Evolutionary conservation across 2,797 vertebrate genomes (phyloP).

Genomic region (Taenioides sp.): DNA sequence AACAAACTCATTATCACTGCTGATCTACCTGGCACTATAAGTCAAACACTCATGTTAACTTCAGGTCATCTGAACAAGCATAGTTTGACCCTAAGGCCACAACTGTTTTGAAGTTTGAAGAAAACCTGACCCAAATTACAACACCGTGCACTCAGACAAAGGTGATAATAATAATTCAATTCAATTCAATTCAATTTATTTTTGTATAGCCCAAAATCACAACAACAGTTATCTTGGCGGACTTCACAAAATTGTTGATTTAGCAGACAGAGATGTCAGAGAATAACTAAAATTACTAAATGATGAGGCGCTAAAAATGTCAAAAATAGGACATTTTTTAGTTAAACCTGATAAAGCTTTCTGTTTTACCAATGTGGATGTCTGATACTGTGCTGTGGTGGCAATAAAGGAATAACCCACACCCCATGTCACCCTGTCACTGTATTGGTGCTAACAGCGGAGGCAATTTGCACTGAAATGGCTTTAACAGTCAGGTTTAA

Average conservation of each 20-base stretch:
- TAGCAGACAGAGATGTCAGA: no score
- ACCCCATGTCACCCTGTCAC: not conserved
- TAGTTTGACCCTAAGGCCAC: not conserved
- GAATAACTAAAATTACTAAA: no score
- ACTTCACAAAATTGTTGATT: no score
- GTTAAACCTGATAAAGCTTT: not conserved
- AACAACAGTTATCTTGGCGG: no score
- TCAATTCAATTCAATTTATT: no score
- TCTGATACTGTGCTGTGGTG: not conserved
- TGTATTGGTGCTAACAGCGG: no score
- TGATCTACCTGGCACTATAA: not conserved
- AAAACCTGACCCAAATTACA: not conserved
- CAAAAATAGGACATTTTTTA: not conserved
- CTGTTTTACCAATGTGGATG: not conserved
- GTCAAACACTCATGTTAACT: not conserved
- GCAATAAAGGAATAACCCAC: not conserved
- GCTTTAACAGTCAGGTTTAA: no score
- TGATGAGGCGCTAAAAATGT: no score
- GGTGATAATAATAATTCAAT: not conserved
- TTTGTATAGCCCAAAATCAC: no score
- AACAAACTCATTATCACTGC: no score
- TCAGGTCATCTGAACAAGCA: not conserved
- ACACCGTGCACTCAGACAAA: not conserved
- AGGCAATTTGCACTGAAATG: no score
- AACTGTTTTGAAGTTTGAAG: not conserved